Evolutionary conservation across 2,797 vertebrate genomes (phyloP).

Genomic region (Anguilla obscura): DNA sequence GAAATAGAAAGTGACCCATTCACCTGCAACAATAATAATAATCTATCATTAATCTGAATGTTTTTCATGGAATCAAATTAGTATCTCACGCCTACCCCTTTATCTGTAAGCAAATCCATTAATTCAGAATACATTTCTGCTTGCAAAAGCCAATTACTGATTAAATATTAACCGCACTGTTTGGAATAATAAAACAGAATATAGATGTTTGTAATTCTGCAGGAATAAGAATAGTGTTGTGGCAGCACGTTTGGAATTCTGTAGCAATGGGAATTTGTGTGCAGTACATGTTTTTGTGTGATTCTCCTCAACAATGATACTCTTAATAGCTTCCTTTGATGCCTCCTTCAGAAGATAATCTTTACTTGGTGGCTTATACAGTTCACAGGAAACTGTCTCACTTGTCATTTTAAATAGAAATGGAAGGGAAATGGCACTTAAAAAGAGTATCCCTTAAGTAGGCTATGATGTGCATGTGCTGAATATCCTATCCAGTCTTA

Average conservation of each 20-base stretch:
- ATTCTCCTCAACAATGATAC: not conserved
- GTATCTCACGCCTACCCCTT: not conserved
- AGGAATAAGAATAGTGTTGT: not conserved
- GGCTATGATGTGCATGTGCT: not conserved
- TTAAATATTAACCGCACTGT: not conserved
- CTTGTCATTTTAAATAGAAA: not conserved
- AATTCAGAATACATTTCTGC: not conserved
- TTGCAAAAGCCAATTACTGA: not conserved
- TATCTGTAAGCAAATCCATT: not conserved
- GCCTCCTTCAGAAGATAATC: not conserved
- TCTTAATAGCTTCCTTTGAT: not conserved
- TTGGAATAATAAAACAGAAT: not conserved
- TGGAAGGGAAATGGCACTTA: not conserved
- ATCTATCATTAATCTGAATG: too few relatives aligned
- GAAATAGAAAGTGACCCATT: too few relatives aligned
- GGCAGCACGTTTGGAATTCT: not conserved
- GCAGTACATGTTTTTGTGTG: not conserved
- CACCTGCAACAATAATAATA: too few relatives aligned
- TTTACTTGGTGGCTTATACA: not conserved
- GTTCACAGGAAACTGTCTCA: not conserved
- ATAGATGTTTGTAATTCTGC: slow-evolving; percentile 2
- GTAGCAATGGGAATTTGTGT: not conserved
- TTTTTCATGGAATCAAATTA: not conserved
- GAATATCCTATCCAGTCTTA: not conserved
- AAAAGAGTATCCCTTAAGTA: not conserved